Evolutionary conservation across 2,888 invertebrate species (phyloP).

Genomic region (Axea sp.): DNA sequence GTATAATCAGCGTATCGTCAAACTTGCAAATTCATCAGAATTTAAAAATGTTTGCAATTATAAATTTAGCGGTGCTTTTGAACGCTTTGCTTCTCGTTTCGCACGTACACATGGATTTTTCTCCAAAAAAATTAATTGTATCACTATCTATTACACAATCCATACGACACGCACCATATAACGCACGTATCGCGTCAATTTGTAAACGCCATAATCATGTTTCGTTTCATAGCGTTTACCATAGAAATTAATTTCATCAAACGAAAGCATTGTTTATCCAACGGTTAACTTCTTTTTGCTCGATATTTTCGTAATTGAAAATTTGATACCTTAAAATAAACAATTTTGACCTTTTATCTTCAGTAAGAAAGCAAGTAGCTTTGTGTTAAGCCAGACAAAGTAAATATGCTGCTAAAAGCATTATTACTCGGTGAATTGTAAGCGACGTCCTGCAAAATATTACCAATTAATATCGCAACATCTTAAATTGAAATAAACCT

Average conservation of each 20-base stretch:
- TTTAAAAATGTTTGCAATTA: no score
- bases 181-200: conserved; percentile 5
- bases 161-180: not conserved
- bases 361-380: conserved; percentile 30
- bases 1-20: no score
- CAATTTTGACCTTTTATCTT: conserved; percentile 40
- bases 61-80: no score
- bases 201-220: conserved; percentile 19
- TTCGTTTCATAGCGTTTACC: conserved; percentile 18
- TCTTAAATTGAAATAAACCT: conserved; percentile 4
- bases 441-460: conserved; percentile 17
- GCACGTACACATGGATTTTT: no score
- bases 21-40: no score
- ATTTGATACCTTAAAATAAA: conserved; percentile 53
- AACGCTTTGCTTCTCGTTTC: no score
- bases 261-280: conserved; percentile 22
- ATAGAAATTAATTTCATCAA: conserved; percentile 26
- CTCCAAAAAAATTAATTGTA: no score
- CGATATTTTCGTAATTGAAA: conserved; percentile 50
- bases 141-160: no score
- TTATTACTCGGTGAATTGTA: conserved; percentile 34
- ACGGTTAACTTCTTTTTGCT: conserved; percentile 18
- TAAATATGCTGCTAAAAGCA: conserved; percentile 52
- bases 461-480: conserved; percentile 26
- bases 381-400: conserved; percentile 5